Conservation (phyloP, 2,797 vertebrate genomes). For the Sebastes matsubarae region DNA sequence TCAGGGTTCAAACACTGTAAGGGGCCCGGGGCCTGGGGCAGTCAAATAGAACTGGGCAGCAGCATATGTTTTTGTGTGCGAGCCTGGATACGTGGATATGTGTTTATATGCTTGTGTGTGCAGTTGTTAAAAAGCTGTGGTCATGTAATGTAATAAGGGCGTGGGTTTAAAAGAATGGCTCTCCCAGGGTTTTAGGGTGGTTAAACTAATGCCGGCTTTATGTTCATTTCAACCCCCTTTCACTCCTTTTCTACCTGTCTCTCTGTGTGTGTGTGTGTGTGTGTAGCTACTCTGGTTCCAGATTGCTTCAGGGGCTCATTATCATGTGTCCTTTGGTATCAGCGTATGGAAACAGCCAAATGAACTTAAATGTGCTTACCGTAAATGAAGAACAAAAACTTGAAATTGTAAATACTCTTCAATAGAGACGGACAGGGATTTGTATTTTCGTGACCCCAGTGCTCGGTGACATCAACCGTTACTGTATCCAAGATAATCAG, state of each 20-base stretch:
- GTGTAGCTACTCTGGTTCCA: background rate
- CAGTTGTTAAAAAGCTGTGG: conserved; percentile 68
- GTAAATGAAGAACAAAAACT: background rate
- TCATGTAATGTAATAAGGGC: conserved; percentile 77
- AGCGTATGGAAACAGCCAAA: conserved; percentile 17
- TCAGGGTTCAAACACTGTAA: conserved; percentile 79
- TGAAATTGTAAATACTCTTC: background rate
- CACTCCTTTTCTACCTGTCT: conserved; percentile 31
- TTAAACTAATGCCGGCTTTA: conserved; percentile 81
- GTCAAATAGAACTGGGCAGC: conserved; percentile 65
- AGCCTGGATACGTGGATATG: conserved; percentile 16
- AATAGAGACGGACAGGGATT: background rate
- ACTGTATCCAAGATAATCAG: conserved; percentile 39
- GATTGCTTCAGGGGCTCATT: conserved; percentile 22
- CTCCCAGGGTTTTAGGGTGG: conserved; percentile 71
- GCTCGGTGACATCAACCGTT: conserved; percentile 32
- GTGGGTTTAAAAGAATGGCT: conserved; percentile 70
- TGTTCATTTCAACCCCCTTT: conserved; percentile 74
- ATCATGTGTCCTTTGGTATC: conserved; percentile 34
- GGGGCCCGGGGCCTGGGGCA: conserved; percentile 54
- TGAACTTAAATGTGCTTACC: conserved; percentile 14
- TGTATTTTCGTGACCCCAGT: conserved; percentile 21
- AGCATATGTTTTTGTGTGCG: background rate
- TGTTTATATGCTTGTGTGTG: conserved; percentile 48
- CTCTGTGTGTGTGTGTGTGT: background rate